A percentile compares a stretch with the other conserved stretches of the same genome.
These are phyloP conservation scores for Brachycybe producta DNA, from an alignment of 2,888 invertebrate species.

Conservation along the genomic window DNA sequence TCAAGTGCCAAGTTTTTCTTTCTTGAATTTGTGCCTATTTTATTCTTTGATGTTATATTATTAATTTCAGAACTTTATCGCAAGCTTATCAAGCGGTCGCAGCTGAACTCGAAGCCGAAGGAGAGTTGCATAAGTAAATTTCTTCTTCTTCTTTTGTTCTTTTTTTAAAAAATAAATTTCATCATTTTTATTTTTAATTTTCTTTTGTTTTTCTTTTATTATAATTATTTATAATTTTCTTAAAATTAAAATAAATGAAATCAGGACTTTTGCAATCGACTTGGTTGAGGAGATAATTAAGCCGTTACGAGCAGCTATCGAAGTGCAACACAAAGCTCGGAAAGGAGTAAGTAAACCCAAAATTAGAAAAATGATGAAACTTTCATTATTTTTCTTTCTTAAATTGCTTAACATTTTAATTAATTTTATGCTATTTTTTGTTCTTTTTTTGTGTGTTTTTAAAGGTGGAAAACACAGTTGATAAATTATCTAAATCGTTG, in stretches of 20 bases:
- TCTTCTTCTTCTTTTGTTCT: constrained; percentile 21
- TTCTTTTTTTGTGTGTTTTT: constrained; percentile 17
- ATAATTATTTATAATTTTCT: background rate
- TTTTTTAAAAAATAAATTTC: background rate
- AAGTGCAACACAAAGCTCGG: constrained; percentile 44
- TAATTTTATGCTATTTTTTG: background rate
- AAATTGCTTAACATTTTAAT: background rate
- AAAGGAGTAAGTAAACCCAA: constrained; percentile 37
- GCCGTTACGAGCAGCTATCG: constrained; percentile 53
- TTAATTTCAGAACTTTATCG: constrained; percentile 45
- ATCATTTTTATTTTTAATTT: constrained; percentile 6
- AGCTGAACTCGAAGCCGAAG: constrained; percentile 79
- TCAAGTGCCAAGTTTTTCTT: too few relatives aligned
- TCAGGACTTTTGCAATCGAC: constrained; percentile 60
- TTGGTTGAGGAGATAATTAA: constrained; percentile 78
- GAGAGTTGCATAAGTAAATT: constrained; percentile 66
- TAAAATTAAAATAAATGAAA: background rate
- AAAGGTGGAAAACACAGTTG: constrained; percentile 50
- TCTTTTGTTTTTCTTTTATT: constrained; percentile 13
- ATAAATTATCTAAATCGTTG: constrained; percentile 66
- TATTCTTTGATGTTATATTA: background rate
- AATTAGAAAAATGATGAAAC: background rate
- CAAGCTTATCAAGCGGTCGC: constrained; percentile 87
- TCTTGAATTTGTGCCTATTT: too few relatives aligned
- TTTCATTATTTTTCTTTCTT: too few relatives aligned